Conservation (phyloP, 2,797 vertebrate species). For the Microcaecilia unicolor region DNA sequence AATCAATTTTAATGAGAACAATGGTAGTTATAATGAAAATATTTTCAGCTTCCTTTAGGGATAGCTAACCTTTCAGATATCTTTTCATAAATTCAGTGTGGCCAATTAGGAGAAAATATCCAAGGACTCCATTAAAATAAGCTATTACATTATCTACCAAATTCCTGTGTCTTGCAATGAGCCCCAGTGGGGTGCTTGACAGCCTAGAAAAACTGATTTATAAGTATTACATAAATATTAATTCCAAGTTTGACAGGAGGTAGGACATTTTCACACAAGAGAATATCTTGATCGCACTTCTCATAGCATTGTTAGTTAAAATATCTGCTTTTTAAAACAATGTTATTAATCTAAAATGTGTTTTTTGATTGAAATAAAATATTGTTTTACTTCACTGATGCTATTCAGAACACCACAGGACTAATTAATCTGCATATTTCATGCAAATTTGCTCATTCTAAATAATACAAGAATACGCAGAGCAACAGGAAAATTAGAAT, state of each 20-base stretch:
- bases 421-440: no score
- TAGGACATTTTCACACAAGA: neutral
- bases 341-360: neutral
- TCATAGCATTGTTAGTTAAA: neutral
- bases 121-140: constrained; percentile 9
- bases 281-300: neutral
- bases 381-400: no score
- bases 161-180: neutral
- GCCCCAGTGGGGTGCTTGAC: neutral
- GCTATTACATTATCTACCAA: neutral
- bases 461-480: no score
- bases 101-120: constrained; percentile 15
- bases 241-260: neutral
- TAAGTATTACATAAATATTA: constrained; percentile 6
- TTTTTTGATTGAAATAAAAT: no score
- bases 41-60: constrained; percentile 7
- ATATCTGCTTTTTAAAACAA: neutral
- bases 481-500: no score
- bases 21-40: constrained; percentile 5
- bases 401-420: no score
- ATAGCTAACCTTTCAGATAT: constrained; percentile 13
- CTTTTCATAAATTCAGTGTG: constrained; percentile 8
- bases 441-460: no score
- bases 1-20: constrained; percentile 4
- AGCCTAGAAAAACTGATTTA: constrained; percentile 3